Conservation (phyloP, 2,888 invertebrate species). For the Drosophila austrosaltans region DNA sequence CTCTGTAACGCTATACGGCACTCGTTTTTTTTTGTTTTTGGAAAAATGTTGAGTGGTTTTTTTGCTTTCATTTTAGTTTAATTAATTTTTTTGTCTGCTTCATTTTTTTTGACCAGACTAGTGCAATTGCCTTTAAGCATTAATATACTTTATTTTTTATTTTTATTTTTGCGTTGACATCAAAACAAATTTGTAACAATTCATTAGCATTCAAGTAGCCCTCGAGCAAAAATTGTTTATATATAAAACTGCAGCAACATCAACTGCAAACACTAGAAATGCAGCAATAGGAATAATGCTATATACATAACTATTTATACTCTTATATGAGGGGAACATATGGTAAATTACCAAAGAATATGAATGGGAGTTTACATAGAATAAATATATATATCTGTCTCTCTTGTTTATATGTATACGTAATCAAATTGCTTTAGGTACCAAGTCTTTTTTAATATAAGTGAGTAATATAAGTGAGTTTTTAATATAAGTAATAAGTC, state of each 20-base stretch:
- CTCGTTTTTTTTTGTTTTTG: not conserved
- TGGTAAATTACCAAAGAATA: not conserved
- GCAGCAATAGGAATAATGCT: constrained; percentile 28
- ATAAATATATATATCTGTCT: too few species aligned
- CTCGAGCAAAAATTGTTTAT: constrained; percentile 31
- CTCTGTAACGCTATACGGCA: not conserved
- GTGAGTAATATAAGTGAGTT: too few species aligned
- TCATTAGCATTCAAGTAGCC: constrained; percentile 71
- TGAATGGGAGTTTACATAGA: too few species aligned
- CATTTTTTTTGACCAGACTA: not conserved
- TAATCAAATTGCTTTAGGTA: too few species aligned
- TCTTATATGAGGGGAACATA: constrained; percentile 22
- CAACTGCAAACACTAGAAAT: constrained; percentile 5
- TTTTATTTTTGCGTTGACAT: constrained; percentile 44
- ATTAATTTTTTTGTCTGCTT: constrained; percentile 56
- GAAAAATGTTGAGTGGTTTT: constrained; percentile 16
- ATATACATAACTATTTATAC: constrained; percentile 59
- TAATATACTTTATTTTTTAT: constrained; percentile 2
- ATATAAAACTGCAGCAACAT: constrained; percentile 45
- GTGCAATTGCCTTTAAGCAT: constrained; percentile 32
- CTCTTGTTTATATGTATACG: too few species aligned
- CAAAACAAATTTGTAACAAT: constrained; percentile 70
- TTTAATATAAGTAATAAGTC: too few species aligned
- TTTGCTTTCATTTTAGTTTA: constrained; percentile 50
- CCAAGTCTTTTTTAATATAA: too few species aligned